A percentile compares a stretch with the other conserved stretches of the same genome.
These are phyloP conservation scores for Phenganax stokvisi DNA, from an alignment of 92 coral and sea anemone species.

Conservation along the genomic window DNA sequence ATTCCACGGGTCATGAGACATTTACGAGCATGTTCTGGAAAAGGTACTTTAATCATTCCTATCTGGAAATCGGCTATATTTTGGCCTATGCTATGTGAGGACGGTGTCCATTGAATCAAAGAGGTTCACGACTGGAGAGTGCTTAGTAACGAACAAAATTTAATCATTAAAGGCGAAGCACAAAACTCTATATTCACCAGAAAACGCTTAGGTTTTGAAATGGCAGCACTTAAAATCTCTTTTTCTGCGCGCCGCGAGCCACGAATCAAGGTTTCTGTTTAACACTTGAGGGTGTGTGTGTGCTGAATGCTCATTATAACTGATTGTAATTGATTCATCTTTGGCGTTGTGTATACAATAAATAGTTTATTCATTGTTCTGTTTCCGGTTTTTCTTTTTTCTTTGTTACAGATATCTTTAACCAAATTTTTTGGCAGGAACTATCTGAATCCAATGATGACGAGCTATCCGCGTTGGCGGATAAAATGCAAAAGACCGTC, in stretches of 20 bases:
- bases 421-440: conserved; percentile 19
- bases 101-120: conserved; percentile 32
- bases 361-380: no score
- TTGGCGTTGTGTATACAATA: no score
- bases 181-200: background rate
- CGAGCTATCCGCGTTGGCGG: conserved; percentile 23
- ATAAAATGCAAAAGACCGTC: conserved; percentile 24
- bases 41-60: conserved; percentile 30
- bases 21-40: conserved; percentile 29
- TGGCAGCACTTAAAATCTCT: background rate
- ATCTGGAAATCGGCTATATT: conserved; percentile 28
- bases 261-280: background rate
- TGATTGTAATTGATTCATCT: no score
- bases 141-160: background rate
- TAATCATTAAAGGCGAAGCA: background rate
- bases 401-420: conserved; percentile 26
- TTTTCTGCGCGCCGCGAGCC: background rate
- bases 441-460: background rate
- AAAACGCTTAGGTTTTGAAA: background rate
- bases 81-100: conserved; percentile 35
- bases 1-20: conserved; percentile 20
- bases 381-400: background rate
- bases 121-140: conserved; percentile 25
- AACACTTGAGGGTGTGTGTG: background rate
- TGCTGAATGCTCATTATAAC: no score